Conservation (phyloP, 2,797 vertebrate species). For the Decapterus maruadsi region DNA sequence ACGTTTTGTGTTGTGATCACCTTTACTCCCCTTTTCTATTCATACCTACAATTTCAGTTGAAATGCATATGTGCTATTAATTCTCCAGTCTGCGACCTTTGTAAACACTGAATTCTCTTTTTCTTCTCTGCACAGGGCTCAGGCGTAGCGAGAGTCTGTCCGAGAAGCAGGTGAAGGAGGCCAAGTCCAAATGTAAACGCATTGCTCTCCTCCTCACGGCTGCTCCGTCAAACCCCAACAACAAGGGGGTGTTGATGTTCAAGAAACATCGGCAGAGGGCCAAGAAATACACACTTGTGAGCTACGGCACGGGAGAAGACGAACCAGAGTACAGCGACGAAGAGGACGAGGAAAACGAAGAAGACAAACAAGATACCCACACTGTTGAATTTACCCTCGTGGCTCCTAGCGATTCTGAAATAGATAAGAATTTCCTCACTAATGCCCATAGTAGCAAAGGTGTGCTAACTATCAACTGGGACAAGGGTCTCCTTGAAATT, state of each 20-base stretch:
- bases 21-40: constrained; percentile 43
- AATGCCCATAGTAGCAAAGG: constrained; percentile 84
- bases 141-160: constrained; percentile 95
- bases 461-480: constrained; percentile 91
- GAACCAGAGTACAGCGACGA: constrained; percentile 86
- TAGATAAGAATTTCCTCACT: constrained; percentile 89
- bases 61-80: constrained; percentile 33
- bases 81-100: neutral
- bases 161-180: constrained; percentile 98
- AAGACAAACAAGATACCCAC: constrained; percentile 80
- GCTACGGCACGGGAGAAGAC: constrained; percentile 97
- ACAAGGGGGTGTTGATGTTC: constrained; percentile 99
- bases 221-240: constrained; percentile 93
- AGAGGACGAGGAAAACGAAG: constrained; percentile 82
- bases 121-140: constrained; percentile 86
- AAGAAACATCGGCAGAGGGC: constrained; percentile 96
- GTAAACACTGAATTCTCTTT: constrained; percentile 29
- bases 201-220: constrained; percentile 95
- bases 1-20: constrained; percentile 36
- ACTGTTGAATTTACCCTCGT: constrained; percentile 89
- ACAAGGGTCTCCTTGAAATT: constrained; percentile 91
- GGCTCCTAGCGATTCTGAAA: constrained; percentile 87
- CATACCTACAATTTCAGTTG: constrained; percentile 29
- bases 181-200: constrained; percentile 98
- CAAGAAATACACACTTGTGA: constrained; percentile 96